phyloP scores from a whole-genome alignment of 2,797 vertebrate genomes.

The Falco cherrug region DNA sequence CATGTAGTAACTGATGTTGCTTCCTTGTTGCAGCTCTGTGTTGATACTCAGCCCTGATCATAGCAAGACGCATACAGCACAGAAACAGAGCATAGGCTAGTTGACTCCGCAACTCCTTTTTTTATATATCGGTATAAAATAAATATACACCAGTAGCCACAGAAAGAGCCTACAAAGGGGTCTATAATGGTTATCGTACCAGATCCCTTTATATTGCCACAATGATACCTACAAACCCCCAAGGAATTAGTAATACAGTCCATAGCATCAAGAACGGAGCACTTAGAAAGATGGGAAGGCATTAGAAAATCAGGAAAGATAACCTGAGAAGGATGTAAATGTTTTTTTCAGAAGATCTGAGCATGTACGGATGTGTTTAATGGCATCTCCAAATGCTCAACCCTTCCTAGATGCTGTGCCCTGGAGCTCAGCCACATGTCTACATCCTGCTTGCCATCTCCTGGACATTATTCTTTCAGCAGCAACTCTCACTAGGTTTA shows the following conservation, averaged over 20 bases:
- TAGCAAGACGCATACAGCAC: not conserved
- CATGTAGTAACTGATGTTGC: not conserved
- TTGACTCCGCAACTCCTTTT: not conserved
- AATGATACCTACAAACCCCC: not conserved
- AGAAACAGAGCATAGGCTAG: not conserved
- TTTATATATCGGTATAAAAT: no score
- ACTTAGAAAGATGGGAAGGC: not conserved
- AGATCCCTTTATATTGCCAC: not conserved
- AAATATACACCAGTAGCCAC: not conserved
- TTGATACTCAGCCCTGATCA: not conserved
- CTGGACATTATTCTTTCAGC: not conserved
- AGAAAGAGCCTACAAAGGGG: not conserved
- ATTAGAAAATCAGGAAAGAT: not conserved
- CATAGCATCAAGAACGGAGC: not conserved
- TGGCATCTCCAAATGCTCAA: fast-evolving
- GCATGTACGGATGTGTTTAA: not conserved
- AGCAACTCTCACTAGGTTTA: not conserved
- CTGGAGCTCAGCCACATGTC: not conserved
- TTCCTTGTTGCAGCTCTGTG: not conserved
- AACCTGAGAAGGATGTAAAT: not conserved
- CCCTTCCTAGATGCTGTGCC: not conserved
- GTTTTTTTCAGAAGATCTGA: not conserved
- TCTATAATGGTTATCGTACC: not conserved
- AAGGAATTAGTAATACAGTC: not conserved
- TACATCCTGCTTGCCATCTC: not conserved